Evolutionary conservation across 2,797 vertebrate genomes (phyloP), one percentile per base, ranked within the genome.

Genomic region (Bradypodion ventrale): DNA sequence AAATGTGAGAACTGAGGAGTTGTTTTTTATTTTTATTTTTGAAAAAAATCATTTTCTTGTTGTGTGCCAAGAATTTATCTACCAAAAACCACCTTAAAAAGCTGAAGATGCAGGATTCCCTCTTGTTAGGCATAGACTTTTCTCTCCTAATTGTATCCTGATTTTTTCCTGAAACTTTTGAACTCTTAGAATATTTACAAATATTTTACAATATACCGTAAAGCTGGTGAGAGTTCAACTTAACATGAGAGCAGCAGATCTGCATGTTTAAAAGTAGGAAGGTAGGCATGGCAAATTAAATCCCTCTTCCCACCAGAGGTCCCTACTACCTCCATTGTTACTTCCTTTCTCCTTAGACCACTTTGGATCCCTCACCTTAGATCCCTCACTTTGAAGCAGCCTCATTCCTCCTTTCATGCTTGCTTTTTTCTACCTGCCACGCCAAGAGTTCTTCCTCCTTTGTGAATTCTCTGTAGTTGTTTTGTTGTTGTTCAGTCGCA

Each of bases 61-160:
- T 84, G 37, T 76, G 37, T 69, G 75, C 37, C 65, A 56, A 76
- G 82, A 72, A 81, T 87, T 40, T 84, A 75, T 80, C 73, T 79
- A 59, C 37, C 79, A 79, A 84, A 87, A 77, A 52, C 80, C n/a
- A n/a, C n/a, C 35, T 75, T 81, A 62, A 13, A 82, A 76, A 77
- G 65, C 52, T 76, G 52, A 70, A 85, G 65, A 40, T 70, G 42
- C 63, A 70, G 66, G 10, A 42, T 62, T 59, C n/a, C 35, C 21
- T 27, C 6, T 42, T 12, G 79, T 29, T 12, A n/a, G 10, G 12
- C 27, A 40, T 37, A 29, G 7, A 42, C 15, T 5, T 13, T 23
- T 74, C 29, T 49, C 13, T 49, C 44, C 29, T 49, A 46, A 7
- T 0, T 62, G 35, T 62, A 4, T 63, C 27, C 13, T 78, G 23